These are phyloP conservation scores for Lycaena phlaeas DNA, from an alignment of 2,888 invertebrate species.

Conservation along the genomic window DNA sequence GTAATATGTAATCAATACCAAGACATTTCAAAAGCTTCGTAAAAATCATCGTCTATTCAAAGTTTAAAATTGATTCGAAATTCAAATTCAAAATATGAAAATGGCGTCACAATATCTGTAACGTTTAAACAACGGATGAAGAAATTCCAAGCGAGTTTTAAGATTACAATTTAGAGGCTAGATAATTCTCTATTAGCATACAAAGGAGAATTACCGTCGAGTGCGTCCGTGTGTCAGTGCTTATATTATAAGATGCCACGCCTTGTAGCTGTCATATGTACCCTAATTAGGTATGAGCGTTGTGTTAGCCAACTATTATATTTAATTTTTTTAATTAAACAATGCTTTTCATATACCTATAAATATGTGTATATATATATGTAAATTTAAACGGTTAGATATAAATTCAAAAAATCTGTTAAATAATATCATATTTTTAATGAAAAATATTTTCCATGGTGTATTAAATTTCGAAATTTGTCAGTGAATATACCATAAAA, in stretches of 20 bases:
- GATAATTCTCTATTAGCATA: slow-evolving; percentile 72
- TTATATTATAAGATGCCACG: slow-evolving; percentile 58
- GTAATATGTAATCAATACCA: too few relatives aligned
- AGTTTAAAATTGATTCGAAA: too few relatives aligned
- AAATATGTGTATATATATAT: too few relatives aligned
- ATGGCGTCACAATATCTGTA: slow-evolving; percentile 18
- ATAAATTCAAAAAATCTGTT: neutral
- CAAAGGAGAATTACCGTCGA: slow-evolving; percentile 68
- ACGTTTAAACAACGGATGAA: slow-evolving; percentile 59
- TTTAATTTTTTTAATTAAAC: slow-evolving; percentile 2
- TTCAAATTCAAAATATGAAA: too few relatives aligned
- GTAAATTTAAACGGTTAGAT: too few relatives aligned
- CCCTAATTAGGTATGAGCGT: slow-evolving; percentile 56
- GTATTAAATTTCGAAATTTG: too few relatives aligned
- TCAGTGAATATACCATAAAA: too few relatives aligned
- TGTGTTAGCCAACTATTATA: slow-evolving; percentile 33
- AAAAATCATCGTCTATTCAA: too few relatives aligned
- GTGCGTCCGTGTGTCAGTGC: slow-evolving; percentile 58
- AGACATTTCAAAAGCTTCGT: too few relatives aligned
- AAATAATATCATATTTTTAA: too few relatives aligned
- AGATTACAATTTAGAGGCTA: slow-evolving; percentile 71
- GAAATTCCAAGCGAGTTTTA: slow-evolving; percentile 66
- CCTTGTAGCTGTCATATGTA: slow-evolving; percentile 68
- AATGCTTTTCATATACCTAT: slow-evolving; percentile 8
- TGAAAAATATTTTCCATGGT: too few relatives aligned